These are phyloP conservation scores for Lutjanus argentimaculatus DNA, from an alignment of 2,797 vertebrate species.

Conservation along the genomic window DNA sequence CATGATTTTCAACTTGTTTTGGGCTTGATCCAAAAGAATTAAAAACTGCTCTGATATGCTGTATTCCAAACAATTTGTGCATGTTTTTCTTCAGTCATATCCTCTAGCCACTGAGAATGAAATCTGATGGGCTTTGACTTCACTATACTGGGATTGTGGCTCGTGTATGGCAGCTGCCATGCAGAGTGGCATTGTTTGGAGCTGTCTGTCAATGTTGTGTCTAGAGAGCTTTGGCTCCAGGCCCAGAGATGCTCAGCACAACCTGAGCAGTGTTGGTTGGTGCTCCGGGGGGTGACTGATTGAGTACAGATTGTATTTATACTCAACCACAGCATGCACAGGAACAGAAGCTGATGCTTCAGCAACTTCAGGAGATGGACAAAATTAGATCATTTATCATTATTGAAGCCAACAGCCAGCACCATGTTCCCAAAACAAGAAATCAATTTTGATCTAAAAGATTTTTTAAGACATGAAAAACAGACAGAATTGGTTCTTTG, in stretches of 20 bases:
- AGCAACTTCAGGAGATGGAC: slow-evolving; percentile 44
- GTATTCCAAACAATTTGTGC: not conserved
- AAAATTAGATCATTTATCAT: slow-evolving; percentile 63
- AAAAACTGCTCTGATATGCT: not conserved
- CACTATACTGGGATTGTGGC: slow-evolving; percentile 44
- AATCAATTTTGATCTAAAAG: slow-evolving; percentile 22
- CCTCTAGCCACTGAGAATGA: slow-evolving; percentile 13
- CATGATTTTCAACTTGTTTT: not conserved
- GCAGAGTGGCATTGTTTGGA: slow-evolving; percentile 64
- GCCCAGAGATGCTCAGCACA: slow-evolving; percentile 69
- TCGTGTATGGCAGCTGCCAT: slow-evolving; percentile 53
- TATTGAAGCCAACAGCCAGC: slow-evolving; percentile 35
- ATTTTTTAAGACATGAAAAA: slow-evolving; percentile 27
- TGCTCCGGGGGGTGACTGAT: slow-evolving; percentile 65
- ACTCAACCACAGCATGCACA: slow-evolving; percentile 52
- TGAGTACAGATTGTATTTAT: slow-evolving; percentile 61
- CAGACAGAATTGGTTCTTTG: slow-evolving; percentile 32
- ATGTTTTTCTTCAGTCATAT: slow-evolving; percentile 12
- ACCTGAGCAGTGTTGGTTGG: slow-evolving; percentile 57
- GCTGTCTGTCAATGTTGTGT: slow-evolving; percentile 64
- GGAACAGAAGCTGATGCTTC: slow-evolving; percentile 58
- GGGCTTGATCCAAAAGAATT: not conserved
- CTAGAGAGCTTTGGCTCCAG: slow-evolving; percentile 63
- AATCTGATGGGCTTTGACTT: slow-evolving; percentile 44
- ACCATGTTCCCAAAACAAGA: slow-evolving; percentile 1